Evolutionary conservation across 2,797 vertebrate species (phyloP).

Genomic region (Anableps anableps): DNA sequence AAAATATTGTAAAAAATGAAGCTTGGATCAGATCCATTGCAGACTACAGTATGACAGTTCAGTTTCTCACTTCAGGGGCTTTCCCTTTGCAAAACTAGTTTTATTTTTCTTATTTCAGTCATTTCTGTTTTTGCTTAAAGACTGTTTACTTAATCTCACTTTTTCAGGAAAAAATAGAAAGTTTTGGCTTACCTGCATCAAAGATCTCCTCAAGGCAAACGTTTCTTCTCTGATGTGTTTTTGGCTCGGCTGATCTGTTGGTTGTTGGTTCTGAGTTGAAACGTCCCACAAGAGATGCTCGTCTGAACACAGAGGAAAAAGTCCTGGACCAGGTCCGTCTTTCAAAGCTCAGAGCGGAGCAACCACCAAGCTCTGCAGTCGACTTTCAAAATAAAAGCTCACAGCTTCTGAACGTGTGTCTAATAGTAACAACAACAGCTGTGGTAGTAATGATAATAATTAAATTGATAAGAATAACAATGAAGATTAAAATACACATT

Average conservation of each 20-base stretch:
- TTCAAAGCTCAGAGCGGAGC: constrained; percentile 43
- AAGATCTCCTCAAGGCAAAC: constrained; percentile 3
- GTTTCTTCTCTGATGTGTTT: constrained; percentile 25
- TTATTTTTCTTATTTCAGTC: background rate
- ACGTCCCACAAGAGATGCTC: constrained; percentile 51
- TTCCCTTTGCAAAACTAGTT: background rate
- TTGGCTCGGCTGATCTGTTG: background rate
- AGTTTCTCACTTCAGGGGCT: background rate
- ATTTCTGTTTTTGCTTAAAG: background rate
- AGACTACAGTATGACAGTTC: background rate
- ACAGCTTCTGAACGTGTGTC: too few species aligned
- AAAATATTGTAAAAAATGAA: background rate
- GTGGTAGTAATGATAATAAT: background rate
- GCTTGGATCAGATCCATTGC: background rate
- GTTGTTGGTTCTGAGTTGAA: constrained; percentile 19
- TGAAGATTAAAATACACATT: background rate
- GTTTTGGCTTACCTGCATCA: constrained; percentile 34
- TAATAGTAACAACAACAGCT: background rate
- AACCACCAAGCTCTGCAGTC: background rate
- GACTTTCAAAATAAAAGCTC: constrained; percentile 59
- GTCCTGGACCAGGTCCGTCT: constrained; percentile 44
- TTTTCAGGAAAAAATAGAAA: background rate
- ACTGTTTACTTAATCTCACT: background rate
- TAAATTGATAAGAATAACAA: background rate
- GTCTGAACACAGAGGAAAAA: constrained; percentile 55